phyloP scores from a whole-genome alignment of 2,888 invertebrate genomes.

The Cataglyphis altisquamis region DNA sequence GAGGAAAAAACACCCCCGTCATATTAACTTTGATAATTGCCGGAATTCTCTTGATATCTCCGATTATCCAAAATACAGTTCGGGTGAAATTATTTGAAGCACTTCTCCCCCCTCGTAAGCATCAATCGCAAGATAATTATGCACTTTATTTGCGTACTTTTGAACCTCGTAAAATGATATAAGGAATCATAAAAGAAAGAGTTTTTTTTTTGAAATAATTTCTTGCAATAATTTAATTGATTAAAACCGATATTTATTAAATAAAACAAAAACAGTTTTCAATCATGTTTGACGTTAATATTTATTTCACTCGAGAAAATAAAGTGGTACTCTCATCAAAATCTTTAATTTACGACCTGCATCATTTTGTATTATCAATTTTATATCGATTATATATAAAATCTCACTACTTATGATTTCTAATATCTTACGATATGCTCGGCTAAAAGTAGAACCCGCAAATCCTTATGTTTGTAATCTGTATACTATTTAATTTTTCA shows the following conservation, averaged over 20 bases:
- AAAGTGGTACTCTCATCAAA: not conserved
- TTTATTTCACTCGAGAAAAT: not conserved
- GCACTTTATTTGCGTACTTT: not conserved
- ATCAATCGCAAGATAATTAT: not conserved
- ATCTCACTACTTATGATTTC: not conserved
- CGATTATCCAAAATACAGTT: not conserved
- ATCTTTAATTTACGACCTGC: not conserved
- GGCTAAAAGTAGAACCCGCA: not conserved
- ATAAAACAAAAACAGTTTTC: not conserved
- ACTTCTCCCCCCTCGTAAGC: not conserved
- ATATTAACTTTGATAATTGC: conserved; percentile 41
- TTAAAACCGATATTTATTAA: not conserved
- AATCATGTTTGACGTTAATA: not conserved
- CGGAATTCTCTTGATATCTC: conserved; percentile 9
- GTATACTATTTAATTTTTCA: not conserved
- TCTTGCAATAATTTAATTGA: not conserved
- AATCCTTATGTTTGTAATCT: not conserved
- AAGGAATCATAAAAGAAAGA: not conserved
- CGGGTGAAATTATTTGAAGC: not conserved
- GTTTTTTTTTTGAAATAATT: not conserved
- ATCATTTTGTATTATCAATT: conserved; percentile 9
- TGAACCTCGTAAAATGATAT: not conserved
- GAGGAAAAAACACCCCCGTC: conserved; percentile 26
- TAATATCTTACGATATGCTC: not conserved
- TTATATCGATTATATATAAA: not conserved